These are phyloP conservation scores for Drosophila bunnanda DNA, from an alignment of 2,888 invertebrate species.

Conservation along the genomic window DNA sequence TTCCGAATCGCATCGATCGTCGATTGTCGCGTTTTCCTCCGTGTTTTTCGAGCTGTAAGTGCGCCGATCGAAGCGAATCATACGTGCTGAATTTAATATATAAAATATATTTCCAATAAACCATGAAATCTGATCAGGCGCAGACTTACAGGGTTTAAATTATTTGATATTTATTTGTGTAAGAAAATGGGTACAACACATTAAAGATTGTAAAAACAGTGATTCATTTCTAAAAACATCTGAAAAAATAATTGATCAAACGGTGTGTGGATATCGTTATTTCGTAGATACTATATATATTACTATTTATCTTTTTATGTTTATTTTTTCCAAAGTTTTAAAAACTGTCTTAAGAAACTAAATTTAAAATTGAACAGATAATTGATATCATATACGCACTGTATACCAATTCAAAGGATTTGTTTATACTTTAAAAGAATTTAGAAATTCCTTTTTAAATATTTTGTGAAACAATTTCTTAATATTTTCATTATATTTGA, in stretches of 20 bases:
- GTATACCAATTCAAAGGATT: not conserved
- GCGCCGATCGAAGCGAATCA: slow-evolving; percentile 40
- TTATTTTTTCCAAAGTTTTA: no score
- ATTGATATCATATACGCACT: no score
- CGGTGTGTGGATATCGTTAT: no score
- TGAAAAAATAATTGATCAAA: no score
- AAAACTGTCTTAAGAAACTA: no score
- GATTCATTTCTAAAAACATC: no score
- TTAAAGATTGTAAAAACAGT: not conserved
- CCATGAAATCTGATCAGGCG: not conserved
- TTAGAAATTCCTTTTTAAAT: not conserved
- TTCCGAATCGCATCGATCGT: slow-evolving; percentile 23
- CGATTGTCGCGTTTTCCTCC: slow-evolving; percentile 20
- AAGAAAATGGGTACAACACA: not conserved
- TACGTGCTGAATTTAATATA: slow-evolving; percentile 56
- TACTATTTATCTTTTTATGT: no score
- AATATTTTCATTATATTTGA: not conserved
- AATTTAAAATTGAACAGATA: not conserved
- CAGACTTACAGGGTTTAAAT: not conserved
- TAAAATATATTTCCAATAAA: not conserved
- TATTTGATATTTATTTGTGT: no score
- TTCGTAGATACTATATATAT: not conserved
- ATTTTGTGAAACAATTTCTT: not conserved
- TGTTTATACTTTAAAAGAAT: not conserved
- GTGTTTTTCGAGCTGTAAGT: slow-evolving; percentile 36